Conservation (phyloP, 2,113 vertebrate genomes). For the Spilogale gracilis region DNA sequence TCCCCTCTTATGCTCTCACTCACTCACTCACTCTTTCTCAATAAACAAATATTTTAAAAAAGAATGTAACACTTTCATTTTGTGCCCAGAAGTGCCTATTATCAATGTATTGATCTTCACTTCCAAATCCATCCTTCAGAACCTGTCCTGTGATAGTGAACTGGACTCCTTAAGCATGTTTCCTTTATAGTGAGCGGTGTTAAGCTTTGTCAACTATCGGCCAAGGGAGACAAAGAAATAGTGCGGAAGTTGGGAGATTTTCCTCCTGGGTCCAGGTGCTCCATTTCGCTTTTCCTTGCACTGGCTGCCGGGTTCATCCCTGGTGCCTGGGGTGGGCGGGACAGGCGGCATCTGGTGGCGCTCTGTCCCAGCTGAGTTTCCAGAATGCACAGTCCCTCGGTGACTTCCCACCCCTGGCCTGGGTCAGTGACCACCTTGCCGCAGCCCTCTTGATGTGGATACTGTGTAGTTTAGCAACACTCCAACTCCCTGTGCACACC, state of each 20-base stretch:
- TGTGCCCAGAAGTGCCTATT: not conserved
- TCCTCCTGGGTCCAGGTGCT: not conserved
- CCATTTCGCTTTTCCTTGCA: not conserved
- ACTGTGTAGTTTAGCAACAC: not conserved
- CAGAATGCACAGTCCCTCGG: not conserved
- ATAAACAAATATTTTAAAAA: too few relatives aligned
- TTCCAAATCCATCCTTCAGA: not conserved
- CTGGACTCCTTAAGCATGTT: not conserved
- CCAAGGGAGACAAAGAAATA: not conserved
- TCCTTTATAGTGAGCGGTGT: not conserved
- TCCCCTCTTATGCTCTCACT: too few relatives aligned
- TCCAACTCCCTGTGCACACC: not conserved
- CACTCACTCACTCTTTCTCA: too few relatives aligned
- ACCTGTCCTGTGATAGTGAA: not conserved
- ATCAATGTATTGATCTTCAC: not conserved
- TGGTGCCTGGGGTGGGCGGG: fast-evolving
- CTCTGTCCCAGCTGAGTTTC: not conserved
- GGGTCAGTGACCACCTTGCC: not conserved
- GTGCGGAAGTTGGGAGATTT: not conserved
- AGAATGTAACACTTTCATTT: not conserved
- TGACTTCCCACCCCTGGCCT: not conserved
- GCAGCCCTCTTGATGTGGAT: not conserved
- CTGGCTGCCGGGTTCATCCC: not conserved
- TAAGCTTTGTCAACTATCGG: not conserved
- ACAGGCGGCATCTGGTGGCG: not conserved